Percentiles rank a stretch among this genome's conserved stretches.
Conservation (phyloP, 2,888 invertebrate genomes). For the Ormyrus thymus region DNA sequence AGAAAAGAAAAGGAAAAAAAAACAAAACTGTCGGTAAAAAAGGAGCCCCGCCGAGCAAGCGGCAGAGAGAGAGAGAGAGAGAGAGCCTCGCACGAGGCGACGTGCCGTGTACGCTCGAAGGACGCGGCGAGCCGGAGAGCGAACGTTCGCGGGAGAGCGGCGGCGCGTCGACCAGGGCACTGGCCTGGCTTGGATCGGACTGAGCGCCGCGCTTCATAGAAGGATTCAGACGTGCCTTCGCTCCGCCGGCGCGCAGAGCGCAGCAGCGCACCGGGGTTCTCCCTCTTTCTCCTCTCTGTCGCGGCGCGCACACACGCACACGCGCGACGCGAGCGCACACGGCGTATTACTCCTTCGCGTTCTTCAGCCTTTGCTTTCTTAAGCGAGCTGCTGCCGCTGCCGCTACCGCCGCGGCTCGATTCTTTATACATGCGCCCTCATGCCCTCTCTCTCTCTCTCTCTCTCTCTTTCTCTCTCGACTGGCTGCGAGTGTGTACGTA, state of each 20-base stretch:
- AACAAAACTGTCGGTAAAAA: too few relatives aligned
- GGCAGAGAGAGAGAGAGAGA: not conserved
- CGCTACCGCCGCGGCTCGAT: not conserved
- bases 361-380: conserved; percentile 26
- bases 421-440: too few relatives aligned
- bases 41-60: conserved; percentile 4
- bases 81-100: not conserved
- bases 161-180: conserved; percentile 61
- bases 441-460: too few relatives aligned
- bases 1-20: too few relatives aligned
- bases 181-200: conserved; percentile 65
- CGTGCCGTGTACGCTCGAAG: not conserved
- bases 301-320: not conserved
- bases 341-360: not conserved
- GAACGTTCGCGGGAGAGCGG: not conserved
- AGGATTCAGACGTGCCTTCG: conserved; percentile 64
- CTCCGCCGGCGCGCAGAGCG: conserved; percentile 27
- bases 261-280: not conserved
- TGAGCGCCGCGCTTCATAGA: conserved; percentile 62
- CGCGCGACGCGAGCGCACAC: too few relatives aligned
- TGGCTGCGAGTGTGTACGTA: too few relatives aligned
- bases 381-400: conserved; percentile 2
- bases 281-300: conserved; percentile 31
- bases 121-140: conserved; percentile 2
- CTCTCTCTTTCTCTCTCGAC: too few relatives aligned